Conservation (phyloP, 1,140 invertebrate species). For the Batillaria attramentaria region DNA sequence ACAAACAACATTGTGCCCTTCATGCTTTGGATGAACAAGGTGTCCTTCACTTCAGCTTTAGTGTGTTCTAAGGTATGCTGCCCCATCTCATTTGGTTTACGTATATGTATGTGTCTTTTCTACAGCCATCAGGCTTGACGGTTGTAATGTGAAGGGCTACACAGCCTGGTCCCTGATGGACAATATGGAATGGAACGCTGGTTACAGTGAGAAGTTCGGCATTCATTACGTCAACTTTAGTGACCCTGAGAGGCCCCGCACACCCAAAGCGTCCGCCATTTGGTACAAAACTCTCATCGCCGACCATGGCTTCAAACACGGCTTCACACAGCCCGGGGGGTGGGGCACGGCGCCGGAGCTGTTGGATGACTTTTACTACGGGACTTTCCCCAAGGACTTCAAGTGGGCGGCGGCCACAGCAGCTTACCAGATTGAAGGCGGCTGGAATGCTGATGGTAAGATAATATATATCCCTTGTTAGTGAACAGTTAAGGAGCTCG, state of each 20-base stretch:
- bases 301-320: slow-evolving; percentile 51
- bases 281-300: slow-evolving; percentile 56
- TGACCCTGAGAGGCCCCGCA: slow-evolving; percentile 77
- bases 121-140: slow-evolving; percentile 74
- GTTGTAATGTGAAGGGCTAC: slow-evolving; percentile 79
- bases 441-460: slow-evolving; percentile 71
- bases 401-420: slow-evolving; percentile 70
- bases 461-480: too few species aligned
- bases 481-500: too few species aligned
- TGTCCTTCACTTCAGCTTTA: too few species aligned
- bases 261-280: slow-evolving; percentile 75
- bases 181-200: slow-evolving; percentile 83
- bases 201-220: slow-evolving; percentile 78
- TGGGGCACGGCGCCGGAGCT: slow-evolving; percentile 28
- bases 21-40: too few species aligned
- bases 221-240: slow-evolving; percentile 83
- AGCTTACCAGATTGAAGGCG: slow-evolving; percentile 73
- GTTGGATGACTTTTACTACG: slow-evolving; percentile 49
- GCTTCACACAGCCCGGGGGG: slow-evolving; percentile 41
- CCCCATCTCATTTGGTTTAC: too few species aligned
- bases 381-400: slow-evolving; percentile 63
- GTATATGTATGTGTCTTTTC: too few species aligned
- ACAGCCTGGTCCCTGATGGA: slow-evolving; percentile 84
- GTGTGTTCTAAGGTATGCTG: too few species aligned
- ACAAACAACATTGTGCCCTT: too few species aligned